These are phyloP conservation scores for Capromys pilorides DNA, from an alignment of 2,797 vertebrate species.

Conservation along the genomic window DNA sequence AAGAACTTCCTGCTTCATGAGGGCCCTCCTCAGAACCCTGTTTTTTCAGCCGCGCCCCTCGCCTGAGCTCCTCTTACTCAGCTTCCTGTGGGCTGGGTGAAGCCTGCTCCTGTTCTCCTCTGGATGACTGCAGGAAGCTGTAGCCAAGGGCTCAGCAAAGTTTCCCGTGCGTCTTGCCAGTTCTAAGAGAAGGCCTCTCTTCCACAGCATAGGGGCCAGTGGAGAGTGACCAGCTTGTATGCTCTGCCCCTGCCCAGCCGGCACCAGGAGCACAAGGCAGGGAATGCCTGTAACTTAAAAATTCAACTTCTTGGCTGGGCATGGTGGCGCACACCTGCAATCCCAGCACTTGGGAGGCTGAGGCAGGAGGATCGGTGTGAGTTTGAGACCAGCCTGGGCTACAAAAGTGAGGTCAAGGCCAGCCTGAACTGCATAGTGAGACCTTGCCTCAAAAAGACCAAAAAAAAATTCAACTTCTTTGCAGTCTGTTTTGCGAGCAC, in stretches of 20 bases:
- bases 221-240: background rate
- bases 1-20: background rate
- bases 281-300: background rate
- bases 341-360: too few species aligned
- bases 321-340: too few species aligned
- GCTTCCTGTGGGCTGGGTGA: background rate
- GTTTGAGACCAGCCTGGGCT: too few species aligned
- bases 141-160: background rate
- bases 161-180: accelerated
- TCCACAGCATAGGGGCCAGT: background rate
- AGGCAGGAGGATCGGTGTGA: too few species aligned
- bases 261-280: too few species aligned
- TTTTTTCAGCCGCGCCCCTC: background rate
- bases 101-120: background rate
- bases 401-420: too few species aligned
- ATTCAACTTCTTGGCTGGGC: background rate
- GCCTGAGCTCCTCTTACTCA: background rate
- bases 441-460: too few species aligned
- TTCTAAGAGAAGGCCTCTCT: background rate
- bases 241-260: background rate
- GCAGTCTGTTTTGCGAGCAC: background rate
- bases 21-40: too few species aligned
- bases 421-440: too few species aligned
- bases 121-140: background rate
- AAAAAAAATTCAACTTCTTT: background rate